phyloP scores from a whole-genome alignment of 2,888 invertebrate species.

The Melolontha melolontha region DNA sequence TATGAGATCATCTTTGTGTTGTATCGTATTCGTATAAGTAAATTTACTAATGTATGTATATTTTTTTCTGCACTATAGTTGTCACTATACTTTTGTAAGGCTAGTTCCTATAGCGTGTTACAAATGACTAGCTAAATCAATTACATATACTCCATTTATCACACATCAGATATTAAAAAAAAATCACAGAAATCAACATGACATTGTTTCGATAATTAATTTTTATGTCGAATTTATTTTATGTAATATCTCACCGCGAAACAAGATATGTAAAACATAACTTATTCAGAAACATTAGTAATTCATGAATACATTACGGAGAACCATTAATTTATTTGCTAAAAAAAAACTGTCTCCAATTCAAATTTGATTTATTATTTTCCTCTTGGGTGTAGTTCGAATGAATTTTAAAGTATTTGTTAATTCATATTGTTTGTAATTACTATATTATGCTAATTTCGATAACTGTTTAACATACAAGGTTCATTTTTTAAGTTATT shows the following conservation, averaged over 20 bases:
- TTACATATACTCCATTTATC: too few relatives aligned
- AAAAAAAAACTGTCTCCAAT: slow-evolving; percentile 26
- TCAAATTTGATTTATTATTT: slow-evolving; percentile 23
- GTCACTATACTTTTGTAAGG: too few relatives aligned
- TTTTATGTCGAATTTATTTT: slow-evolving; percentile 12
- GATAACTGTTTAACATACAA: slow-evolving; percentile 1
- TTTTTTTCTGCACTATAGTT: too few relatives aligned
- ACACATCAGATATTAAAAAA: too few relatives aligned
- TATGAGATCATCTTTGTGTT: too few relatives aligned
- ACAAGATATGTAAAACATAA: slow-evolving; percentile 20
- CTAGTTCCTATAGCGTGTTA: too few relatives aligned
- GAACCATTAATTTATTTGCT: slow-evolving; percentile 25
- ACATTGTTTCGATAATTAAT: slow-evolving; percentile 6
- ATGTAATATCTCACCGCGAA: neutral
- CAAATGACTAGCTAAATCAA: too few relatives aligned
- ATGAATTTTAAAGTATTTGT: slow-evolving; percentile 15
- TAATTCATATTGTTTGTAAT: slow-evolving; percentile 22
- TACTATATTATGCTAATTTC: slow-evolving; percentile 24
- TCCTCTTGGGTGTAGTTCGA: slow-evolving; percentile 16
- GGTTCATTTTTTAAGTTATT: too few relatives aligned
- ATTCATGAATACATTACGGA: neutral
- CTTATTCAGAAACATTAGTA: slow-evolving; percentile 19
- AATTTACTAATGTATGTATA: too few relatives aligned
- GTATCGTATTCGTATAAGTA: too few relatives aligned
- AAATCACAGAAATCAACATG: too few relatives aligned